Conservation (phyloP, 2,113 vertebrate species). For the Pristiophorus japonicus region DNA sequence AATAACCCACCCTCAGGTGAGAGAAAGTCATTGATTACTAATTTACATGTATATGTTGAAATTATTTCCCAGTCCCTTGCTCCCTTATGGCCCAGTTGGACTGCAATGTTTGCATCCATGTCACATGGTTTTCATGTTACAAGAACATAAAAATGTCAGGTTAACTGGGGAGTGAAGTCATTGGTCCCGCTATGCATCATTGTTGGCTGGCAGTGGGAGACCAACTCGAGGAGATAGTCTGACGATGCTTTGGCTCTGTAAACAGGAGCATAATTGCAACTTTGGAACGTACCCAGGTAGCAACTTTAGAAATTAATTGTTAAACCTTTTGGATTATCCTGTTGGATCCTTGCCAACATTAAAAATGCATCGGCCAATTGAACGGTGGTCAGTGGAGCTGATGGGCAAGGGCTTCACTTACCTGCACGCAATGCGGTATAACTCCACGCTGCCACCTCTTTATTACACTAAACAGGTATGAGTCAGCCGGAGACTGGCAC, state of each 20-base stretch:
- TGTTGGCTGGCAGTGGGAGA: background rate
- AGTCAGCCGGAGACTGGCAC: background rate
- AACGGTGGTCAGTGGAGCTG: background rate
- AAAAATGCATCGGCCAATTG: background rate
- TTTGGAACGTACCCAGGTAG: background rate
- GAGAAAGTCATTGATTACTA: background rate
- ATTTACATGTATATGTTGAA: background rate
- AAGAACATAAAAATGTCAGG: background rate
- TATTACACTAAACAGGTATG: background rate
- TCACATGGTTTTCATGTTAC: background rate
- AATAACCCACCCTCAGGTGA: background rate
- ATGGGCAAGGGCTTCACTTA: background rate
- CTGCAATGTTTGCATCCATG: background rate
- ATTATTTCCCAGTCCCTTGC: background rate
- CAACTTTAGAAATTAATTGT: background rate
- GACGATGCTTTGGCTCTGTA: background rate
- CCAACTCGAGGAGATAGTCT: background rate
- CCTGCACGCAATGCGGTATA: background rate
- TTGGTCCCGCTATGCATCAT: too few relatives aligned
- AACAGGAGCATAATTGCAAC: background rate
- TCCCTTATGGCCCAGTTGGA: background rate
- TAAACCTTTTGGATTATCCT: background rate
- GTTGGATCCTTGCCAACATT: background rate
- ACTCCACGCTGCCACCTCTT: background rate
- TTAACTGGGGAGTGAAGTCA: background rate